A percentile compares a stretch with the other conserved stretches of the same genome.
Conservation (phyloP, 1,140 invertebrate species). For the Drosophila rhopaloa region DNA sequence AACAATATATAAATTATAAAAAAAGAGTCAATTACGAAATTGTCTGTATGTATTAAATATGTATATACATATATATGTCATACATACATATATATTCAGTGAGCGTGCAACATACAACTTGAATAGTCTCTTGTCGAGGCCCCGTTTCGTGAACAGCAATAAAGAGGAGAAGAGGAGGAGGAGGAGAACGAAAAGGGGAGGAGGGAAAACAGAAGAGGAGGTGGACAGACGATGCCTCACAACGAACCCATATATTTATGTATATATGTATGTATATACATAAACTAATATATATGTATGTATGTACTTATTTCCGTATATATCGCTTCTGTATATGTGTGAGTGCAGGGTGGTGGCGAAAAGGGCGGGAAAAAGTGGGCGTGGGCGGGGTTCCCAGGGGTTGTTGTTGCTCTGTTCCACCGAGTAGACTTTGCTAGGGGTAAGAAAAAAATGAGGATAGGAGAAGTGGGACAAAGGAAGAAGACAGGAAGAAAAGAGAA, state of each 20-base stretch:
- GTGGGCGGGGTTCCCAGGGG: slow-evolving; percentile 23
- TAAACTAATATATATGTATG: slow-evolving; percentile 11
- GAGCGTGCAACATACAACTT: slow-evolving; percentile 54
- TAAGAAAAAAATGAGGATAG: background rate
- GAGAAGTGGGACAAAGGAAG: background rate
- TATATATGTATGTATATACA: background rate
- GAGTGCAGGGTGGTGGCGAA: slow-evolving; percentile 10
- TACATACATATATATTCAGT: background rate
- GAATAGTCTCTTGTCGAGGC: slow-evolving; percentile 74
- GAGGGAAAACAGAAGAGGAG: background rate
- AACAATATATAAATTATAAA: slow-evolving; percentile 19
- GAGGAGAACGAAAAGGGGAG: background rate
- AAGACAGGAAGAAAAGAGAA: background rate
- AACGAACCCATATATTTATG: slow-evolving; percentile 23
- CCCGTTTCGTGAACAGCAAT: slow-evolving; percentile 47
- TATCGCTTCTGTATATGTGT: background rate
- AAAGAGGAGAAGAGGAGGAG: slow-evolving; percentile 18
- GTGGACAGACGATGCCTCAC: slow-evolving; percentile 26
- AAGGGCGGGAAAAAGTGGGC: slow-evolving; percentile 7
- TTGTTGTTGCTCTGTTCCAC: slow-evolving; percentile 26
- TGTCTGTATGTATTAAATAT: slow-evolving; percentile 1
- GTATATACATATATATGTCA: background rate
- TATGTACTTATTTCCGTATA: slow-evolving; percentile 1
- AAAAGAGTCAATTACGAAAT: slow-evolving; percentile 28
- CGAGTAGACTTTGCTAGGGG: slow-evolving; percentile 24